Evolutionary conservation across 1,140 invertebrate genomes (phyloP), one percentile per base, ranked within the genome.

Genomic region (Paraescarpia echinospica): DNA sequence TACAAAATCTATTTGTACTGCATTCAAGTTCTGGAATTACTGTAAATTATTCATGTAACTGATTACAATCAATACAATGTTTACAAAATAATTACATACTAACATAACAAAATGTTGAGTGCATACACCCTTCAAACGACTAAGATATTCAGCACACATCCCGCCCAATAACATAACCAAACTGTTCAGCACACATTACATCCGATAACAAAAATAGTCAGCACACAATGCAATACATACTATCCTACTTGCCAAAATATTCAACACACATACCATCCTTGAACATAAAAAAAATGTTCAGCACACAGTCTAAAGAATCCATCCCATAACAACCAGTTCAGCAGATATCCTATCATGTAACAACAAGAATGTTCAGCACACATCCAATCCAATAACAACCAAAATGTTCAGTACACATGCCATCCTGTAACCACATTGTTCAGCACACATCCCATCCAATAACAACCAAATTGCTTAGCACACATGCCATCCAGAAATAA

Each of bases 401-500:
- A 35, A 90, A 90, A 90, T 41, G 35, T 34, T 90, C 90, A 90
- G 35, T 31, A 90, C 18, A 90, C 14, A 33, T 18, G 4, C 12
- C 14, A 22, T 27, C 34, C 18, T 22, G 94, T 91, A 91, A 94
- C 91, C 27, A 77, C 8, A 18, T 14, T 77, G 27, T 77, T 77
- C 14, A 18, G 27, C 59, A 77, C 59, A 77, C 59, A 77, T 41
- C 41, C 4, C 33, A 14, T 33, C n/a, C 89, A 89, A 9, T 89
- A 33, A 89, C 33, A 89, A 33, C 35, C 35, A 35, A 90, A 90
- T 31, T 41, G 35, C 14, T 90, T 31, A 90, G 35, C 90, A 90
- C 18, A 90, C 14, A 33, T 18, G 4, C 12, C 14, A 22, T 27
- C 34, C 18, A 33, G 94, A 59, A 91, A 94, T 91, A 93, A 91